Conservation (phyloP, 2,888 invertebrate genomes). For the Brachycybe producta region DNA sequence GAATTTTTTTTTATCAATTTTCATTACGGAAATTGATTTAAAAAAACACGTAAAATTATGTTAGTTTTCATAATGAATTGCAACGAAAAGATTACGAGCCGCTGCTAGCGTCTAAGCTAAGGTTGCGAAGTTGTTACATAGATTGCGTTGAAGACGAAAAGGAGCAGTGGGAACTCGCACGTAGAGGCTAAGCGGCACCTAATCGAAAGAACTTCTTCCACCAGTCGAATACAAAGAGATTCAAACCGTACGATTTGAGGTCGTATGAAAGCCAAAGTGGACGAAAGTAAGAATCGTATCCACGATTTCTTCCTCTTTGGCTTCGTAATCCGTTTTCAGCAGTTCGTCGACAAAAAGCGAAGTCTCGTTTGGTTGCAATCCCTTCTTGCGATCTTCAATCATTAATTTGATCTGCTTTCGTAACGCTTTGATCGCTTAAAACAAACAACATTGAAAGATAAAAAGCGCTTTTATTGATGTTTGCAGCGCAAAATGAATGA, state of each 20-base stretch:
- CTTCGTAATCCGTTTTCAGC: conserved; percentile 10
- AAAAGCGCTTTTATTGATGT: background rate
- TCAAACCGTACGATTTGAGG: conserved; percentile 28
- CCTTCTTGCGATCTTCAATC: conserved; percentile 18
- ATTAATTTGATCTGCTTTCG: no score
- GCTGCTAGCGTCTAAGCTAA: no score
- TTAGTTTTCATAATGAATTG: no score
- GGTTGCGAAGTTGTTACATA: no score
- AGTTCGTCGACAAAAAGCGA: conserved; percentile 26
- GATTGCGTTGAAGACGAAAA: no score
- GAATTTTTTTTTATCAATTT: no score
- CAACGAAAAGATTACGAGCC: no score
- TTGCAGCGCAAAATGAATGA: background rate
- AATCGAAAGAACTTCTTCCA: background rate
- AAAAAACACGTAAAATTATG: no score
- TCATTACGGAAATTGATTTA: no score
- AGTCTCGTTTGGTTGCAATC: conserved; percentile 22
- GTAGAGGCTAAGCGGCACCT: no score
- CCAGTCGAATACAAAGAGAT: background rate
- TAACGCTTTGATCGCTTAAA: background rate
- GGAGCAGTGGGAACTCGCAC: no score
- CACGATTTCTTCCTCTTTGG: conserved; percentile 19
- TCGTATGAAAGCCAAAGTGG: conserved; percentile 31
- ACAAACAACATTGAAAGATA: background rate
- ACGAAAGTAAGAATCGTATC: conserved; percentile 23